A percentile compares a stretch with the other conserved stretches of the same genome.
Conservation (phyloP, 2,797 vertebrate species). For the Passerculus sandwichensis region DNA sequence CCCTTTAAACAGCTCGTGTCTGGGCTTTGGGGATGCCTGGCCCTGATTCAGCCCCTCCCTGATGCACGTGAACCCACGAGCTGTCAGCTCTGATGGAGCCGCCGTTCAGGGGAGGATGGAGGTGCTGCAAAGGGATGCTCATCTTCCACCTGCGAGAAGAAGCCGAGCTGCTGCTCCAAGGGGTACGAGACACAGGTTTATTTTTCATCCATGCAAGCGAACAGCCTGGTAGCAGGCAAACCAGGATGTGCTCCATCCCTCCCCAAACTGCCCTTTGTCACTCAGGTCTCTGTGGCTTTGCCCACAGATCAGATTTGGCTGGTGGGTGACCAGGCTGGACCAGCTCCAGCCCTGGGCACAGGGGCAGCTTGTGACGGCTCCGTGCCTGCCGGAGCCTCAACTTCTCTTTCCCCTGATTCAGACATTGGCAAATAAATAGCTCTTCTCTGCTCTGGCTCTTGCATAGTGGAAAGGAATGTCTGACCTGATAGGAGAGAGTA, state of each 20-base stretch:
- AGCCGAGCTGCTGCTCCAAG: not conserved
- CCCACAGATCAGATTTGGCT: not conserved
- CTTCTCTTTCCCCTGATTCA: constrained; percentile 33
- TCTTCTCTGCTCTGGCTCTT: constrained; percentile 70
- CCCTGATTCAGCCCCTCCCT: not conserved
- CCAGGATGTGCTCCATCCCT: not conserved
- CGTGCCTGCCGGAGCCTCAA: constrained; percentile 13
- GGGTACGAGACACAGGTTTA: constrained; percentile 46
- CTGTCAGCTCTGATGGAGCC: not conserved
- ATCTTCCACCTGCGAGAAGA: not conserved
- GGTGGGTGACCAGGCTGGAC: not conserved
- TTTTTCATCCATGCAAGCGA: constrained; percentile 43
- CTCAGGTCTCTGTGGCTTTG: not conserved
- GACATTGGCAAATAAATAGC: constrained; percentile 61
- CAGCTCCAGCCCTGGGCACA: not conserved
- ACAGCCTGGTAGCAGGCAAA: not conserved
- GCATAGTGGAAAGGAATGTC: constrained; percentile 83
- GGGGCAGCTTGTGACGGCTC: not conserved
- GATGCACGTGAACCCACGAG: rapidly evolving
- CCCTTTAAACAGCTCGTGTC: not conserved
- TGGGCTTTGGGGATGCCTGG: not conserved
- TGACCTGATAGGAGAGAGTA: constrained; percentile 76
- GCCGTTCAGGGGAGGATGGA: rapidly evolving
- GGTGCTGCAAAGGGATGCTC: not conserved
- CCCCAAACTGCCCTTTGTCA: not conserved